A percentile compares a stretch with the other conserved stretches of the same genome.
Conservation (phyloP, 2,113 vertebrate genomes). For the Collichthys lucidus region DNA sequence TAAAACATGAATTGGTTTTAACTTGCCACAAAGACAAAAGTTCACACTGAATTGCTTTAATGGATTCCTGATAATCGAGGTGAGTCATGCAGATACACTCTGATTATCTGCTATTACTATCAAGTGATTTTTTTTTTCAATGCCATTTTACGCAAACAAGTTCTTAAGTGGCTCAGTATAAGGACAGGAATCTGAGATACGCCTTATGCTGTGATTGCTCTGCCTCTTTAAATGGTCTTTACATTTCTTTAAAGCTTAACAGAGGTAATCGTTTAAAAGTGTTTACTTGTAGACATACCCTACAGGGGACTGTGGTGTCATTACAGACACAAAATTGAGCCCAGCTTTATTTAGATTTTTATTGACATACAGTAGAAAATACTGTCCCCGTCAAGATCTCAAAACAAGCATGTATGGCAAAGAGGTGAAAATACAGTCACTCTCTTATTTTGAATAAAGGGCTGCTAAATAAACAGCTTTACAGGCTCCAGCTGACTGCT, state of each 20-base stretch:
- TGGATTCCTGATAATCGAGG: not conserved
- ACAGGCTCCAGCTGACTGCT: too few relatives aligned
- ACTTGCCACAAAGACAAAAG: not conserved
- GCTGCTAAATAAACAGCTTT: too few relatives aligned
- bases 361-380: not conserved
- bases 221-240: too few relatives aligned
- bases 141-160: not conserved
- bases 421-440: too few relatives aligned
- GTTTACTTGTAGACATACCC: too few relatives aligned
- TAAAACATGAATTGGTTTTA: not conserved
- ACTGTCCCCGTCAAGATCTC: not conserved
- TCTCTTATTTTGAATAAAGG: too few relatives aligned
- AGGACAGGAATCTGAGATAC: not conserved
- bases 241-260: not conserved
- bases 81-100: not conserved
- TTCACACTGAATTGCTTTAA: not conserved
- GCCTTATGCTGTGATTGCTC: not conserved
- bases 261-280: not conserved
- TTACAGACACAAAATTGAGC: not conserved
- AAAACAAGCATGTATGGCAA: too few relatives aligned
- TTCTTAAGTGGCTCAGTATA: not conserved
- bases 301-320: not conserved
- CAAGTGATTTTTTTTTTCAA: not conserved
- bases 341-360: not conserved
- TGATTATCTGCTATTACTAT: not conserved